Evolutionary conservation across 2,888 invertebrate genomes (phyloP).

Genomic region (Drosophila prostipennis): DNA sequence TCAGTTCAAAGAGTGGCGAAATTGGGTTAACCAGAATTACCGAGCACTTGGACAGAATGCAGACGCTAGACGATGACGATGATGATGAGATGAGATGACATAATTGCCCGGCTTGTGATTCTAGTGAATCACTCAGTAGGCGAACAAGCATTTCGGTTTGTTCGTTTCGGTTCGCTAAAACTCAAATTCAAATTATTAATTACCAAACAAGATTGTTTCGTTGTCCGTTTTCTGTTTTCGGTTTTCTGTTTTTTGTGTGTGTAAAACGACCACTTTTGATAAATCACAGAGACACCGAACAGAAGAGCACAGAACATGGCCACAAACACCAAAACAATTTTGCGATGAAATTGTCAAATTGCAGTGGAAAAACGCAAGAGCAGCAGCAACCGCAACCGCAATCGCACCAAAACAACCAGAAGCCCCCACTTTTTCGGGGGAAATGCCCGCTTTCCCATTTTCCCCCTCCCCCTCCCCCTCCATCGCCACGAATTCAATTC

Average conservation of each 20-base stretch:
- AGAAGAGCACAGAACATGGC: conserved; percentile 42
- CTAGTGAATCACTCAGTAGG: background rate
- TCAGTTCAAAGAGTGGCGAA: conserved; percentile 24
- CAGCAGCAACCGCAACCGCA: conserved; percentile 71
- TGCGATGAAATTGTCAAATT: conserved; percentile 79
- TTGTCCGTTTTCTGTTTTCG: conserved; percentile 5
- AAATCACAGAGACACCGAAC: conserved; percentile 51
- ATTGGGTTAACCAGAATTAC: conserved; percentile 13
- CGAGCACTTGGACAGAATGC: background rate
- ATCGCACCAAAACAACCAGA: conserved; percentile 52
- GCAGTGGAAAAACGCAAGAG: conserved; percentile 74
- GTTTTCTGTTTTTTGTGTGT: conserved; percentile 11
- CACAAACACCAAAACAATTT: conserved; percentile 79
- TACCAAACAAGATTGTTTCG: conserved; percentile 28
- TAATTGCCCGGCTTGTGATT: conserved; percentile 10
- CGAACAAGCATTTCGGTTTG: conserved; percentile 52
- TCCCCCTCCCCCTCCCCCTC: background rate
- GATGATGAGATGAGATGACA: conserved; percentile 4
- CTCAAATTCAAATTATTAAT: conserved; percentile 55
- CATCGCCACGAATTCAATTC: conserved; percentile 65
- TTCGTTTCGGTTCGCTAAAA: conserved; percentile 8
- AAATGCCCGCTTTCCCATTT: background rate
- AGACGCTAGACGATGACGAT: background rate
- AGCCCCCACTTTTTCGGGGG: background rate
- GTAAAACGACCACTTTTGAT: conserved; percentile 65